Evolutionary conservation across 1,140 invertebrate genomes (phyloP).

Genomic region (Pachypeltis micranthus): DNA sequence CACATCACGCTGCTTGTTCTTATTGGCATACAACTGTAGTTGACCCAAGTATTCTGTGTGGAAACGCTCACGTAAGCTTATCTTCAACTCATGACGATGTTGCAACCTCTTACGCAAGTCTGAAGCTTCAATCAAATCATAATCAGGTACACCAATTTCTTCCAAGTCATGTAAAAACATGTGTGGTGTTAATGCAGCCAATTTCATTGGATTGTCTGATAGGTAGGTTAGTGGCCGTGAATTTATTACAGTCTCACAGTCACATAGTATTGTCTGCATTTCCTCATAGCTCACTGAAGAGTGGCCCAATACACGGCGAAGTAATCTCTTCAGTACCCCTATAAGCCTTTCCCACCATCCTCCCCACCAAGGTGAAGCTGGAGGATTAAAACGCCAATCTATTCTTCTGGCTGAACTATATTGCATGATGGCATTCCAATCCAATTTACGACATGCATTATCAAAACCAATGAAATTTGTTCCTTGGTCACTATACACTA

Average conservation of each 20-base stretch:
- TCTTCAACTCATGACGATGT: conserved; percentile 1
- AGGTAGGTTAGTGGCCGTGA: conserved; percentile 32
- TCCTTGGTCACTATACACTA: conserved; percentile 36
- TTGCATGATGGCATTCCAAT: conserved; percentile 23
- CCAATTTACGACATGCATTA: conserved; percentile 21
- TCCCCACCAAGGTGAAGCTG: conserved; percentile 35
- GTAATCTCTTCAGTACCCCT: conserved; percentile 29
- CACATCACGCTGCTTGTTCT: neutral
- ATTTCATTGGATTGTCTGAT: conserved; percentile 25
- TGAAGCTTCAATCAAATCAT: conserved; percentile 1
- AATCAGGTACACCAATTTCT: conserved; percentile 25
- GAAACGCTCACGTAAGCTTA: conserved; percentile 9
- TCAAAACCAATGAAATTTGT: conserved; percentile 31
- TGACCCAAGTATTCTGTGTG: conserved; percentile 17
- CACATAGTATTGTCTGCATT: conserved; percentile 30
- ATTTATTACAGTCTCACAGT: conserved; percentile 31
- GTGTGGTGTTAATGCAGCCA: conserved; percentile 18
- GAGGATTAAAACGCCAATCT: conserved; percentile 34
- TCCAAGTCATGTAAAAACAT: conserved; percentile 29
- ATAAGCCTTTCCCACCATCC: conserved; percentile 36
- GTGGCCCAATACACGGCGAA: conserved; percentile 28
- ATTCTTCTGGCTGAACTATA: conserved; percentile 21
- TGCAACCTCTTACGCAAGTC: neutral
- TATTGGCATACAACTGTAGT: neutral
- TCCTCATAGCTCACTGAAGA: conserved; percentile 29